Conservation (phyloP, 2,113 vertebrate genomes). For the Trochalopteron elliotii region DNA sequence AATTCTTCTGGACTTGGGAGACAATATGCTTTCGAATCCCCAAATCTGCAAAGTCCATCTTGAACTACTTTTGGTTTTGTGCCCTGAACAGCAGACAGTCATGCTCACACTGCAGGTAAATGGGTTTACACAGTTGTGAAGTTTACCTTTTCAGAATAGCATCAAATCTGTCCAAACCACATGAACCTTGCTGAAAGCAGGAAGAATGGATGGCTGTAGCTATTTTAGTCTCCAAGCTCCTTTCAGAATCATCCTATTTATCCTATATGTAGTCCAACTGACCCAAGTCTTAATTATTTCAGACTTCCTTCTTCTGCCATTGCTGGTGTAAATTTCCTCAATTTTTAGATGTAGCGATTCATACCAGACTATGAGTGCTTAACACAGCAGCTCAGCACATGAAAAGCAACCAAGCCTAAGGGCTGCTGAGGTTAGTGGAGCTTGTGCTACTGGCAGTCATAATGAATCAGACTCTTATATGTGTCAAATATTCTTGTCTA, state of each 20-base stretch:
- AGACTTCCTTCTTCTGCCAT: neutral
- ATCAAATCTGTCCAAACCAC: neutral
- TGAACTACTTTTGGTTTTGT: neutral
- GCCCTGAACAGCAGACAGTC: neutral
- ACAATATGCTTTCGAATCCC: neutral
- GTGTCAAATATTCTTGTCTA: neutral
- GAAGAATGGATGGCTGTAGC: neutral
- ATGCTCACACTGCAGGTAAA: neutral
- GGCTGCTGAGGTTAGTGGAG: neutral
- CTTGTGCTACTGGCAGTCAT: neutral
- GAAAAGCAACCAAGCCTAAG: neutral
- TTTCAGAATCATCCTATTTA: neutral
- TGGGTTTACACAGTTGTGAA: neutral
- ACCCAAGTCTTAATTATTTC: neutral
- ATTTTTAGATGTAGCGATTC: neutral
- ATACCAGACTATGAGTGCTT: neutral
- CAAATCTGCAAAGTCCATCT: neutral
- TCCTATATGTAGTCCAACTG: neutral
- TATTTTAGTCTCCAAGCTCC: neutral
- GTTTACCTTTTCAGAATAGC: neutral
- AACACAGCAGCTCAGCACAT: neutral
- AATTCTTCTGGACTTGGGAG: neutral
- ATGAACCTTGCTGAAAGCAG: neutral
- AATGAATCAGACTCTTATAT: neutral
- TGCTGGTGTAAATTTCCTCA: neutral